Base-by-base conservation (phyloP, 2,797 vertebrate species). In the Pygocentrus nattereri region DNA sequence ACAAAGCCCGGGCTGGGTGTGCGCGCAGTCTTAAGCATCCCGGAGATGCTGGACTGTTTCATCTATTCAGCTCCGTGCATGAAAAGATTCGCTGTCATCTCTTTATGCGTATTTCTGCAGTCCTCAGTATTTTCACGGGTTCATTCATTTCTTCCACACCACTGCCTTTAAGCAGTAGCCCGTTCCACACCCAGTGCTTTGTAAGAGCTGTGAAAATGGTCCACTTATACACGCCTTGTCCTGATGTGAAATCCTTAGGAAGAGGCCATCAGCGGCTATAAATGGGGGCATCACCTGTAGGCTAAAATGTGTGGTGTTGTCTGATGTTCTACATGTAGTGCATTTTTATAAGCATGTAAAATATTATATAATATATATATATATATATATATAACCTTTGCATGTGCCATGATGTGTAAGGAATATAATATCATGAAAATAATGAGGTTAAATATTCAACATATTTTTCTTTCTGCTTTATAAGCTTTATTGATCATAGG, bases 1-100 rank as follows among this genome's bases (percentile, higher is more conserved):
- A 19, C 47, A 74, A 27, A 62, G 69, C 58, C 59, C 74, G 50
- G 38, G 59, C 61, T 75, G 74, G 67, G 31, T 54, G 49, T 65
- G 59, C 56, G 65, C 56, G 31, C 11, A 23, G 23, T 52, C 30
- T 25, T 16, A 54, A 78, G 23, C 67, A 77, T 34, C 47, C 30
- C 15, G 30, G 52, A 41, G 49, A 59, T 58, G 34, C 31, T 68
- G 19, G 54, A 44, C 23, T 21, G 21, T n/a, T 59, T 25, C 56
- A 59, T 1, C 50, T 19, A 31, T 7, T 19, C 30, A 18, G 61
- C 64, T 6, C 15, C 5, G 61, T 61, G 61, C 64, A 34, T 2
- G 3, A 31, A 64, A 25, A n/a, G 16, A 16, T 52, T 52, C 41
- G 12, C 41, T 44, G 41, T 10, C 41, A 10, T 44, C 8, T 44